A percentile compares a stretch with the other conserved stretches of the same genome.
Conservation (phyloP, 2,113 vertebrate species). For the Canis aureus region DNA sequence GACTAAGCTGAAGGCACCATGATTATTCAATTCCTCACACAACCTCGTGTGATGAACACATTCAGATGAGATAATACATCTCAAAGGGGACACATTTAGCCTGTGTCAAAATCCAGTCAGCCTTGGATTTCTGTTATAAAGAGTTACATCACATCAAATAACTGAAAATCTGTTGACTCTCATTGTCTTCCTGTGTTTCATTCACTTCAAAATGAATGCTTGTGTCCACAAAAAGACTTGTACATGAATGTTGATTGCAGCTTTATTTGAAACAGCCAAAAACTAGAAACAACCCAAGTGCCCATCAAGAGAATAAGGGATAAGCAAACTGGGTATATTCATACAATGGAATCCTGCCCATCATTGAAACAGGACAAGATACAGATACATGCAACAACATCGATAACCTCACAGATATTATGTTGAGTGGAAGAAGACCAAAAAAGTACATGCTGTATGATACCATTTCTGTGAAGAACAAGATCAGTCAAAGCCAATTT, state of each 20-base stretch:
- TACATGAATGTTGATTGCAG: not conserved
- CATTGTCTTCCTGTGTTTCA: not conserved
- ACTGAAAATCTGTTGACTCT: slow-evolving; percentile 31
- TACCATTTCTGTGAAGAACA: not conserved
- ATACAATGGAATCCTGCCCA: not conserved
- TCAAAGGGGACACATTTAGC: not conserved
- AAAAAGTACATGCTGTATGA: not conserved
- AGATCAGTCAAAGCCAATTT: not conserved
- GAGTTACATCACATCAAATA: not conserved
- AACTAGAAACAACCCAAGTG: not conserved
- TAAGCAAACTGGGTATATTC: not conserved
- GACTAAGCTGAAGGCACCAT: not conserved
- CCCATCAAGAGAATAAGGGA: not conserved
- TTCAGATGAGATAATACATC: not conserved
- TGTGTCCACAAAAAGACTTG: not conserved
- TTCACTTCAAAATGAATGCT: not conserved
- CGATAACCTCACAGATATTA: not conserved
- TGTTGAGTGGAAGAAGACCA: not conserved
- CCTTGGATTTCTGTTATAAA: not conserved
- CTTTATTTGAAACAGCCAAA: slow-evolving; percentile 39
- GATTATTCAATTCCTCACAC: slow-evolving; percentile 12
- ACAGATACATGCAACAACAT: not conserved
- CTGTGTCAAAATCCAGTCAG: not conserved
- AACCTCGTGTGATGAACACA: not conserved
- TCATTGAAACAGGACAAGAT: not conserved